These are phyloP conservation scores for Spheniscus humboldti DNA, from an alignment of 2,797 vertebrate species.

Conservation along the genomic window DNA sequence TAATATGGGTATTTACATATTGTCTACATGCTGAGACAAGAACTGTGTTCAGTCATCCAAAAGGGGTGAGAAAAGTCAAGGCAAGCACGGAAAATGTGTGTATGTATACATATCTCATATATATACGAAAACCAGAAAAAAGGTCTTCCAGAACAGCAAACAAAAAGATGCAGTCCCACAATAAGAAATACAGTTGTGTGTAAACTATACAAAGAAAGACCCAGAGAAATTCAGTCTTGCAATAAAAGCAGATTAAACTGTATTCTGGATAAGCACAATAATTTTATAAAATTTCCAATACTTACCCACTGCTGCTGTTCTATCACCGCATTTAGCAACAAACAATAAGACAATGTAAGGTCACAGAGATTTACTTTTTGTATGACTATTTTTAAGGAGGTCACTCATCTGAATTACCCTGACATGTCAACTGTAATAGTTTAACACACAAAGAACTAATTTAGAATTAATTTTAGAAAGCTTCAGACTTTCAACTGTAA, in stretches of 20 bases:
- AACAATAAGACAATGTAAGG: not conserved
- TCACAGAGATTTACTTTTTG: not conserved
- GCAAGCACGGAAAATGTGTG: not conserved
- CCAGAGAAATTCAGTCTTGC: not conserved
- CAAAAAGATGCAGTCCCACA: not conserved
- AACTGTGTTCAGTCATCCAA: conserved; percentile 35
- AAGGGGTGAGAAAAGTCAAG: conserved; percentile 37
- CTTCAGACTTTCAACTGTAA: not conserved
- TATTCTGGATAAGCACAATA: not conserved
- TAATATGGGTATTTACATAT: not conserved
- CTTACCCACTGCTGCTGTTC: not conserved
- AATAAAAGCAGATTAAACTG: not conserved
- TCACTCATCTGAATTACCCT: not conserved
- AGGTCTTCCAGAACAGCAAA: not conserved
- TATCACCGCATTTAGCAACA: not conserved
- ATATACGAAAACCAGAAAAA: not conserved
- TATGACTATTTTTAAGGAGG: not conserved
- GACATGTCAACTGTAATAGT: not conserved
- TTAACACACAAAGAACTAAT: not conserved
- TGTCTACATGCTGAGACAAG: conserved; percentile 29
- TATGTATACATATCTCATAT: not conserved
- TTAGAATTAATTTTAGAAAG: not conserved
- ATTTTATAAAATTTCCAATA: not conserved
- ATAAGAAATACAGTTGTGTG: not conserved
- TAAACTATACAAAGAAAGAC: not conserved